Evolutionary conservation across 2,113 vertebrate genomes (phyloP).

Genomic region (Melanocharis versteri): DNA sequence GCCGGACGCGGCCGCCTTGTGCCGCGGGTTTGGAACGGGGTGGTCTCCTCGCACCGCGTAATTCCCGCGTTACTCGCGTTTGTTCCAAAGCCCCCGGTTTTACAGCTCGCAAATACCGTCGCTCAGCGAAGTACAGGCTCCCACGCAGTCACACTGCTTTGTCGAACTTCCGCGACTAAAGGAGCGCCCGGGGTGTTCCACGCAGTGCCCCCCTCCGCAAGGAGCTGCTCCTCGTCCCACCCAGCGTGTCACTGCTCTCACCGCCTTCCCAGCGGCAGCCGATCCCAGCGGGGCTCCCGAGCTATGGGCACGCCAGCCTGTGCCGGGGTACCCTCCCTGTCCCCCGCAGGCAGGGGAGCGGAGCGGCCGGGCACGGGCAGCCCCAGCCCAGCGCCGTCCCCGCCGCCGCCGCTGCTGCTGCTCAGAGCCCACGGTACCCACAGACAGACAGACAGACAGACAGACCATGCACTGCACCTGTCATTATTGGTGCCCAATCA

Average conservation of each 20-base stretch:
- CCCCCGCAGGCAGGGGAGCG: fast-evolving
- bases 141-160: not conserved
- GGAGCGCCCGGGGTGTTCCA: fast-evolving
- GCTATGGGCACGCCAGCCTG: not conserved
- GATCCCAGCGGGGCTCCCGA: not conserved
- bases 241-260: not conserved
- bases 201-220: fast-evolving
- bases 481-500: fast-evolving
- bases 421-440: not conserved
- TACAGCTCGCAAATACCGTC: not conserved
- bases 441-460: fast-evolving
- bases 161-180: not conserved
- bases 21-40: fast-evolving
- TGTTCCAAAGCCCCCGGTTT: not conserved
- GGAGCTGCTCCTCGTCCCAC: not conserved
- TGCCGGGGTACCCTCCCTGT: no score
- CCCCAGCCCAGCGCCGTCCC: not conserved
- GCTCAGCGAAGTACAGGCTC: not conserved
- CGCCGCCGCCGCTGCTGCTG: not conserved
- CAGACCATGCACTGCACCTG: fast-evolving
- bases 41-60: fast-evolving
- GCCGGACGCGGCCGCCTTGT: not conserved
- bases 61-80: fast-evolving
- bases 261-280: fast-evolving
- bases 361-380: not conserved